Conservation (phyloP, 2,113 vertebrate species). For the Malurus cyaneus region DNA sequence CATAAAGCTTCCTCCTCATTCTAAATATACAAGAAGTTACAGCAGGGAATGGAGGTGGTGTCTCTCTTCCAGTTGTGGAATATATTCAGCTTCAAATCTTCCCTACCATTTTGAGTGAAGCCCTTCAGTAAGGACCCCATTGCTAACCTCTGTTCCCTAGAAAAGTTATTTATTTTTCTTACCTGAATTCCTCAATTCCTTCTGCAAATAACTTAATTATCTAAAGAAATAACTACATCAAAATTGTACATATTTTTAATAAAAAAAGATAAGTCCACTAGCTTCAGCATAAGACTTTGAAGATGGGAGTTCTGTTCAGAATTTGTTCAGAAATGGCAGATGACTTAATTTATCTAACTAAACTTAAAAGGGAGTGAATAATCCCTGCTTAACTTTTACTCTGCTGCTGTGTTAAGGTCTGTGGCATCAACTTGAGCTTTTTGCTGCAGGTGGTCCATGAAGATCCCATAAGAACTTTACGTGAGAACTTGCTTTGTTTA, state of each 20-base stretch:
- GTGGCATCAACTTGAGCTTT: not conserved
- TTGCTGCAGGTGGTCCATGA: not conserved
- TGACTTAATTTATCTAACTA: not conserved
- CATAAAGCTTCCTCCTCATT: constrained; percentile 29
- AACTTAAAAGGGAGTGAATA: not conserved
- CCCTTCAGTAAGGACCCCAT: not conserved
- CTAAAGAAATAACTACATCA: not conserved
- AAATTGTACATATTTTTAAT: not conserved
- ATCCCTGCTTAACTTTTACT: not conserved
- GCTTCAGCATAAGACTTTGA: not conserved
- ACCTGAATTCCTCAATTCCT: not conserved
- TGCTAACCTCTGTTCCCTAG: not conserved
- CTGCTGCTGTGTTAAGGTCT: not conserved
- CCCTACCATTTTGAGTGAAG: not conserved
- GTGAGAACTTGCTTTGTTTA: not conserved
- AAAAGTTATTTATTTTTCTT: not conserved
- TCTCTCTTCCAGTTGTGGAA: constrained; percentile 1
- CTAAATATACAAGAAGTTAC: constrained; percentile 9
- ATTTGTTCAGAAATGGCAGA: not conserved
- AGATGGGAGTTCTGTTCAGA: not conserved
- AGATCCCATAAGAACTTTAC: not conserved
- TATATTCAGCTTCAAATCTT: not conserved
- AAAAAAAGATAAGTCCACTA: not conserved
- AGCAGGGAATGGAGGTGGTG: not conserved
- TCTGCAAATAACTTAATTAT: not conserved